Evolutionary conservation across 2,113 vertebrate species (phyloP).

Genomic region (Peromyscus californicus): DNA sequence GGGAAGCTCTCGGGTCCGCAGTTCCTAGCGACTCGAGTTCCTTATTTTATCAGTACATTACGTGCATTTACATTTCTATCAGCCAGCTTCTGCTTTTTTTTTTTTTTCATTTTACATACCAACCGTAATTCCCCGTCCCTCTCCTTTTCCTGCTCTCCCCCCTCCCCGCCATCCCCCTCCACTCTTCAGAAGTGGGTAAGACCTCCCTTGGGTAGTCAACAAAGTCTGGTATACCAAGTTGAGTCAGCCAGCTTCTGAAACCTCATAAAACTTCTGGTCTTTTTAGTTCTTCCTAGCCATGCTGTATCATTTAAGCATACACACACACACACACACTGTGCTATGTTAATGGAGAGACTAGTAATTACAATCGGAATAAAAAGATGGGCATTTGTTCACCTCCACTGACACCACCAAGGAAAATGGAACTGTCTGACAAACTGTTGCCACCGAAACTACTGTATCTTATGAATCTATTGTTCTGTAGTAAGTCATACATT

Average conservation of each 20-base stretch:
- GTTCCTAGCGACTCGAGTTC: slow-evolving; percentile 79
- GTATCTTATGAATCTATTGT: neutral
- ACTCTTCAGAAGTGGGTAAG: too few species aligned
- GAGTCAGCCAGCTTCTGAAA: neutral
- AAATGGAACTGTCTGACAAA: neutral
- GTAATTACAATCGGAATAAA: neutral
- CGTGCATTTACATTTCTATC: neutral
- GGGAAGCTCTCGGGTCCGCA: slow-evolving; percentile 67
- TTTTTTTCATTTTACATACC: too few species aligned
- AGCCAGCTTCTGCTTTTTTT: too few species aligned
- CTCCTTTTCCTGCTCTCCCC: too few species aligned
- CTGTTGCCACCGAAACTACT: neutral
- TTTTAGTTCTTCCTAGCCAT: neutral
- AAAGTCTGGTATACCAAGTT: too few species aligned
- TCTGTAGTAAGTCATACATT: neutral
- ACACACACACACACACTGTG: neutral
- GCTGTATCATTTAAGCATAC: neutral
- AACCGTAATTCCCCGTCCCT: too few species aligned
- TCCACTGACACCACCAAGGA: neutral
- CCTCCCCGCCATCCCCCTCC: too few species aligned
- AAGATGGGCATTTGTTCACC: neutral
- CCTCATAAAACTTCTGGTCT: too few species aligned
- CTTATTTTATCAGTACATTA: neutral
- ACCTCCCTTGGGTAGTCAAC: too few species aligned
- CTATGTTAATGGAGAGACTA: neutral